These are phyloP conservation scores for Desmophyllum pertusum DNA, from an alignment of 92 coral and sea anemone species.

Conservation along the genomic window DNA sequence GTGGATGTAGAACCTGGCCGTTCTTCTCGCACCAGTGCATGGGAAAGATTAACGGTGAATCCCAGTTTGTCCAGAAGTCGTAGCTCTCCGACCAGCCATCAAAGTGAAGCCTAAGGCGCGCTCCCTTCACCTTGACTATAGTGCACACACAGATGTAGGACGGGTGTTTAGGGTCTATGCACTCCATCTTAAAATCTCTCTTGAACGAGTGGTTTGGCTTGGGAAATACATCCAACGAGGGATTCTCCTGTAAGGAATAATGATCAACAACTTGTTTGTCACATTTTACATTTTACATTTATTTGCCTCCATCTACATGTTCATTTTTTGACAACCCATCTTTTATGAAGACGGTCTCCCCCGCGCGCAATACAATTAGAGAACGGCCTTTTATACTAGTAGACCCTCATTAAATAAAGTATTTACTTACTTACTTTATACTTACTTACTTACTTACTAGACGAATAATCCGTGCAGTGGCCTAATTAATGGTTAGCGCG, in stretches of 20 bases:
- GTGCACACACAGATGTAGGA: slow-evolving; percentile 98
- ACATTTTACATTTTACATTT: background rate
- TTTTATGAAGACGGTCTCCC: too few relatives aligned
- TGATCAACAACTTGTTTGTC: background rate
- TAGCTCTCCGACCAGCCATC: slow-evolving; percentile 99
- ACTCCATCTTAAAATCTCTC: slow-evolving; percentile 95
- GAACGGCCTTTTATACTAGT: too few relatives aligned
- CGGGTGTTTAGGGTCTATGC: slow-evolving; percentile 97
- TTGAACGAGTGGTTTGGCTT: slow-evolving; percentile 82
- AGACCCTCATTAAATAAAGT: too few relatives aligned
- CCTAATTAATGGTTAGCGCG: too few relatives aligned
- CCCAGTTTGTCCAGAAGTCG: slow-evolving; percentile 98
- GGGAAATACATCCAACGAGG: slow-evolving; percentile 79
- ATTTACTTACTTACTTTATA: too few relatives aligned
- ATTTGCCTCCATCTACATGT: too few relatives aligned
- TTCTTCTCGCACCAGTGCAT: slow-evolving; percentile 93
- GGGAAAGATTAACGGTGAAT: slow-evolving; percentile 91
- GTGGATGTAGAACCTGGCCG: slow-evolving; percentile 84
- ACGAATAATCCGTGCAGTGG: too few relatives aligned
- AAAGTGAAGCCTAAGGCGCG: slow-evolving; percentile 93
- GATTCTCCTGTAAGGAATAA: slow-evolving; percentile 67
- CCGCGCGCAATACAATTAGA: too few relatives aligned
- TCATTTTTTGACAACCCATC: too few relatives aligned
- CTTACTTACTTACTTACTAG: too few relatives aligned
- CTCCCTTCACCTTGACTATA: slow-evolving; percentile 91